Evolutionary conservation across 2,113 vertebrate genomes (phyloP).

Genomic region (Thomomys bottae): DNA sequence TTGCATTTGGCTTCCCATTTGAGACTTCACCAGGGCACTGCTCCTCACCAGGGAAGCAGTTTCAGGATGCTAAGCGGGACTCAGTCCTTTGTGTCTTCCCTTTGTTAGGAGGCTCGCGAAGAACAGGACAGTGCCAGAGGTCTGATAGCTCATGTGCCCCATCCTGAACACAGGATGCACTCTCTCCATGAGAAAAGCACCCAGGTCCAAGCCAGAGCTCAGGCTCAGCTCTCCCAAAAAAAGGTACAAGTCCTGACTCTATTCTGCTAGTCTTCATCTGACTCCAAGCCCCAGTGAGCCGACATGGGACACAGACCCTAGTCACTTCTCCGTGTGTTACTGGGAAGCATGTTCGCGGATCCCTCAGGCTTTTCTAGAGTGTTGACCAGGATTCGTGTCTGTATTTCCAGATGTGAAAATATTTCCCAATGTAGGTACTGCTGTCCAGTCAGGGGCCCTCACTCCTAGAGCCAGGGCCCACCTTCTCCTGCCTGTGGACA

Average conservation of each 20-base stretch:
- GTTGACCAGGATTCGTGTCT: neutral
- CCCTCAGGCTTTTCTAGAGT: neutral
- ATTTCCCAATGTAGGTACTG: neutral
- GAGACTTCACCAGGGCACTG: accelerated
- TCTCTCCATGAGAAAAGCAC: neutral
- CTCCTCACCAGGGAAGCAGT: neutral
- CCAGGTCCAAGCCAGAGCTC: neutral
- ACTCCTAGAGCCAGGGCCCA: neutral
- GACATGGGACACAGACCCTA: neutral
- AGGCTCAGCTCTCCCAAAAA: no score
- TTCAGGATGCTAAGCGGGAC: neutral
- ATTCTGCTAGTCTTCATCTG: neutral
- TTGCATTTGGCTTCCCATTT: accelerated
- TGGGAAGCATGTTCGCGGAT: neutral
- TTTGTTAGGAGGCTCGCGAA: neutral
- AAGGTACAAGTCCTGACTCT: neutral
- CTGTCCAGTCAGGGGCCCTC: neutral
- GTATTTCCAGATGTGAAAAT: neutral
- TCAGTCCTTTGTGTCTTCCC: no score
- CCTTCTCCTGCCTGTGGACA: neutral
- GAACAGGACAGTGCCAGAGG: neutral
- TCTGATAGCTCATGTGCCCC: neutral
- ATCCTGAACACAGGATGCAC: no score
- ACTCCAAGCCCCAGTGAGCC: neutral
- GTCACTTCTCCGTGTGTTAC: no score